Base-by-base conservation (phyloP, 2,797 vertebrate species). In the Pachyuromys duprasi region DNA sequence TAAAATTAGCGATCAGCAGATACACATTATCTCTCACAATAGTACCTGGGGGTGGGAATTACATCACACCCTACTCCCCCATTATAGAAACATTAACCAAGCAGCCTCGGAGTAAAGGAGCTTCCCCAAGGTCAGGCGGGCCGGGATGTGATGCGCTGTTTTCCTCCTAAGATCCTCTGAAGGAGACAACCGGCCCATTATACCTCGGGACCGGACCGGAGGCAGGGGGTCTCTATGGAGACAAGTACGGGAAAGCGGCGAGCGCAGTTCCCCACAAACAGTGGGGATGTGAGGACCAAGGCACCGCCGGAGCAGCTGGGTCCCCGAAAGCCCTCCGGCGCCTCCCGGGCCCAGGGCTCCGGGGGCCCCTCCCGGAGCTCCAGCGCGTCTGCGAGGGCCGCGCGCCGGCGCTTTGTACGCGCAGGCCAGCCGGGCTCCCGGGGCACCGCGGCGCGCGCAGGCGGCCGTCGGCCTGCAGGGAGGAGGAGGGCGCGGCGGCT, bases 121-220 rank as follows among this genome's bases (percentile, higher is more conserved):
- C 95, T 70, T 96, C 78, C 90, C 97, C 97, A 97, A 97, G 97
- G 97, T 97, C 97, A 97, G 96, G n/a, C 62, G 13, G 78, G 87
- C 91, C 72, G 74, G 26, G 14, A 57, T 14, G 62, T 3, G 90
- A 95, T 70, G 91, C 76, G 87, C 36, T 12, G 80, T 81, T 82
- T 42, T 49, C 20, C 13, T 39, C 26, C 45, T 13, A 31, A 22
- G 45, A 67, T 67, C 79, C 82, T 69, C 76, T 1, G 3, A 81
- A 39, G 8, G 31, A 33, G 36, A 62, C 89, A 26, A 81, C 94
- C 82, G 74, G 82, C 94, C 82, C 93, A 11, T 33, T 15, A 57
- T 69, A 69, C 17, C 86, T 80, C 4, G 0, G 72, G 45, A 45
- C n/a, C 1, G 75, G 36, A 45, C 62, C 5, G n/a, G 76, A 49